phyloP scores from a whole-genome alignment of 1,140 invertebrate genomes.

The Nasonia longicornis region DNA sequence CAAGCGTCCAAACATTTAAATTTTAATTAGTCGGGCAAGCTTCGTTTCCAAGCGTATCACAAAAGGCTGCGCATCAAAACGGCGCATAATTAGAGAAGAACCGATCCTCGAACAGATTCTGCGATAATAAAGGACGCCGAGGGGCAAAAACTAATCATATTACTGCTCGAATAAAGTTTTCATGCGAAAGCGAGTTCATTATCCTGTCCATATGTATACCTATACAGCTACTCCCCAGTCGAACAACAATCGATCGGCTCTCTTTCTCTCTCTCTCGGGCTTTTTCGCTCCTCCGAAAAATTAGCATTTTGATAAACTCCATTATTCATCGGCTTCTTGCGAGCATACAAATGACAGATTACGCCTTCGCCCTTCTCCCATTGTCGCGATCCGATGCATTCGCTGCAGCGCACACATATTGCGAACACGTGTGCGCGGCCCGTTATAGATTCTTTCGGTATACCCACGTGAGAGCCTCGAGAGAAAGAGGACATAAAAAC shows the following conservation, averaged over 20 bases:
- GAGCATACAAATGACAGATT: conserved; percentile 46
- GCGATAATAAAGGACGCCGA: conserved; percentile 5
- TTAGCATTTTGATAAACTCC: conserved; percentile 47
- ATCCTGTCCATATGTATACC: neutral
- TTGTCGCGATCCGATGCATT: conserved; percentile 24
- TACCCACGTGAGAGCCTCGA: too few relatives aligned
- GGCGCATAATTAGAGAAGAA: neutral
- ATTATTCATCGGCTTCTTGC: conserved; percentile 41
- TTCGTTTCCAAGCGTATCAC: neutral
- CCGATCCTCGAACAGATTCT: neutral
- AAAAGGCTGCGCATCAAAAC: neutral
- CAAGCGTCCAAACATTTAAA: neutral
- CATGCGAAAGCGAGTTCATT: conserved; percentile 9
- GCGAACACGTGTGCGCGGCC: neutral
- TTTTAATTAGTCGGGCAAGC: neutral
- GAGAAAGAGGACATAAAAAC: neutral
- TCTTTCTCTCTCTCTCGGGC: neutral
- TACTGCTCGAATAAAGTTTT: conserved; percentile 14
- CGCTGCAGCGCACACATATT: neutral
- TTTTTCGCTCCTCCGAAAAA: conserved; percentile 36
- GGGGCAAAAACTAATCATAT: conserved; percentile 31
- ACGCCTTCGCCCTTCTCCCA: conserved; percentile 35
- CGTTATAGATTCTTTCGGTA: neutral
- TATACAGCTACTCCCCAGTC: neutral
- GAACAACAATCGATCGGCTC: conserved; percentile 27